A percentile compares a stretch with the other conserved stretches of the same genome.
Evolutionary conservation across 1,140 invertebrate species (phyloP).

Genomic region (Phymastichus coffea): DNA sequence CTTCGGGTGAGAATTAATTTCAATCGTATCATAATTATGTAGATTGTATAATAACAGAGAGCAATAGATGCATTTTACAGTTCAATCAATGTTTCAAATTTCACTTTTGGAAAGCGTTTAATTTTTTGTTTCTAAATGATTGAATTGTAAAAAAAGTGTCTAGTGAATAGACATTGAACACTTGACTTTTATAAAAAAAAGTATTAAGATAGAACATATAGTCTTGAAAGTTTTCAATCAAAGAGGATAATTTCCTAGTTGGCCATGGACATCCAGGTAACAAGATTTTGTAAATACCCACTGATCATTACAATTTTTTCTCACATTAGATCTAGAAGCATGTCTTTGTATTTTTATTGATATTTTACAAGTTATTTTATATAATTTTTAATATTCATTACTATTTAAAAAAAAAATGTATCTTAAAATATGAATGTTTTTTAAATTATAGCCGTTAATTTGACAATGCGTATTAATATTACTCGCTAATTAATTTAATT

Average conservation of each 20-base stretch:
- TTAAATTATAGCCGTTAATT: conserved; percentile 6
- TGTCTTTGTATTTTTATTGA: too few relatives aligned
- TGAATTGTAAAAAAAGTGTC: not conserved
- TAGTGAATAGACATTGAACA: not conserved
- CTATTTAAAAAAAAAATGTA: too few relatives aligned
- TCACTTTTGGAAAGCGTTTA: not conserved
- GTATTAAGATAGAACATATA: conserved; percentile 13
- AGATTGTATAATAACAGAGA: too few relatives aligned
- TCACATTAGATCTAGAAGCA: conserved; percentile 16
- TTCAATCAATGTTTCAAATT: not conserved
- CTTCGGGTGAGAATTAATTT: conserved; percentile 68
- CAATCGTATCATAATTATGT: too few relatives aligned
- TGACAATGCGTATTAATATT: conserved; percentile 9
- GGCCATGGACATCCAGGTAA: conserved; percentile 29
- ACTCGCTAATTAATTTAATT: conserved; percentile 21
- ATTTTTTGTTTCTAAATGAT: conserved; percentile 8
- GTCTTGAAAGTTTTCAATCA: conserved; percentile 25
- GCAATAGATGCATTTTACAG: too few relatives aligned
- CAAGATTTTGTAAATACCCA: conserved; percentile 7
- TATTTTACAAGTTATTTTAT: too few relatives aligned
- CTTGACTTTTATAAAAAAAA: not conserved
- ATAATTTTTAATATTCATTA: too few relatives aligned
- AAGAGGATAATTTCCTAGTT: conserved; percentile 30
- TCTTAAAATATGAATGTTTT: too few relatives aligned
- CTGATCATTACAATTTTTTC: not conserved